Conservation (phyloP, 2,113 vertebrate species). For the Hippocampus zosterae region DNA sequence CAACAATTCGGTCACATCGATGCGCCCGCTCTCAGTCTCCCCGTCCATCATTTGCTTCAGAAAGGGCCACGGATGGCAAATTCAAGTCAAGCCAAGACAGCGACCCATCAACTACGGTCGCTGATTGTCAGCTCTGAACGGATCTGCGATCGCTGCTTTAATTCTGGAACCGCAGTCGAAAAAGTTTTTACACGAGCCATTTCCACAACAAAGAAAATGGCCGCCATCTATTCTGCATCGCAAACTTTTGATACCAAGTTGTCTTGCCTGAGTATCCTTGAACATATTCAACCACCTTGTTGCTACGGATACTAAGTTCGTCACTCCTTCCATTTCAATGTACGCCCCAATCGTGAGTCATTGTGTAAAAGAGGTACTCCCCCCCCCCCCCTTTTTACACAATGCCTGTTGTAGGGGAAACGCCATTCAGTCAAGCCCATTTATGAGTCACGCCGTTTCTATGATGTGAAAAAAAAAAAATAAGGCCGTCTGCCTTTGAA, state of each 20-base stretch:
- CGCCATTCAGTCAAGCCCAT: too few relatives aligned
- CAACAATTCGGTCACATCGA: constrained; percentile 58
- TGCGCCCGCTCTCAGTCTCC: constrained; percentile 19
- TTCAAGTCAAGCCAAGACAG: constrained; percentile 27
- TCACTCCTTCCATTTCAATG: too few relatives aligned
- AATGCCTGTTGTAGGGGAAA: too few relatives aligned
- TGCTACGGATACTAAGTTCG: too few relatives aligned
- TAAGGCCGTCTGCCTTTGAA: neutral
- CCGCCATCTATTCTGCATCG: neutral
- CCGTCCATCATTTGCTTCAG: constrained; percentile 21
- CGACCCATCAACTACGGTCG: constrained; percentile 21
- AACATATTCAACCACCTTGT: too few relatives aligned
- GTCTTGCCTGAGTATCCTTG: too few relatives aligned
- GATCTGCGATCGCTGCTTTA: neutral
- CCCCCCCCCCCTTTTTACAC: too few relatives aligned
- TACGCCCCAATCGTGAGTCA: too few relatives aligned
- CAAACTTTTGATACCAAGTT: too few relatives aligned
- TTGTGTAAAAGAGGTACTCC: too few relatives aligned
- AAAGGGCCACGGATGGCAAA: constrained; percentile 24
- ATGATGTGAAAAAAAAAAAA: too few relatives aligned
- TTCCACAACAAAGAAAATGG: neutral
- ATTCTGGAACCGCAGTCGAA: neutral
- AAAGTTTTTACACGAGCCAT: neutral
- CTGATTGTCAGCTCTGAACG: constrained; percentile 18
- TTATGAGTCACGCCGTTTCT: too few relatives aligned